These are phyloP conservation scores for Pediacus dermestoides DNA, from an alignment of 2,888 invertebrate genomes.

Conservation along the genomic window DNA sequence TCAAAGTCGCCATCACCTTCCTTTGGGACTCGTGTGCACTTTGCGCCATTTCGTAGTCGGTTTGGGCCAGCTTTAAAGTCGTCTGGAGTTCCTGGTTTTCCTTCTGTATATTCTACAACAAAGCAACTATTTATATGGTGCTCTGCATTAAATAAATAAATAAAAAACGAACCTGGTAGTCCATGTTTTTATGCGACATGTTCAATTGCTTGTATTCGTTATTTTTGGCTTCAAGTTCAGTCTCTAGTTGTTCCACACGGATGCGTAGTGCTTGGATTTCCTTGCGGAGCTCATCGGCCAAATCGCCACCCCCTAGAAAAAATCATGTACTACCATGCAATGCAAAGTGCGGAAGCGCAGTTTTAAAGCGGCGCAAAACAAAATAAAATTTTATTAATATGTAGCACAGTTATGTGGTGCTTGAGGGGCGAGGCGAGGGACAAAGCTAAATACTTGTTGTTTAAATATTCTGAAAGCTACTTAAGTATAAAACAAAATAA, in stretches of 20 bases:
- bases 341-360: no score
- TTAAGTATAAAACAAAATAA: no score
- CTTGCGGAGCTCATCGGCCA: conserved; percentile 73
- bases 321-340: no score
- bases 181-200: conserved; percentile 43
- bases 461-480: no score
- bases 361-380: no score
- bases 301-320: conserved; percentile 58
- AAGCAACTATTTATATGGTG: conserved; percentile 9
- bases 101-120: conserved; percentile 55
- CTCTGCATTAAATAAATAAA: not conserved
- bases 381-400: no score
- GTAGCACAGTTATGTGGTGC: no score
- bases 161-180: conserved; percentile 28
- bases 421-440: no score
- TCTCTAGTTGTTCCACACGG: conserved; percentile 78
- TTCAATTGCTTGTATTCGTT: conserved; percentile 69
- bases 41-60: conserved; percentile 73
- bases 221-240: conserved; percentile 78
- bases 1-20: conserved; percentile 75
- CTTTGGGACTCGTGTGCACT: conserved; percentile 79
- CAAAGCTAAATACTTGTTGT: no score
- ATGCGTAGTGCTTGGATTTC: conserved; percentile 69
- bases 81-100: conserved; percentile 63
- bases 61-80: conserved; percentile 71